Evolutionary conservation across 2,113 vertebrate genomes (phyloP).

Genomic region (Macrotis lagotis): DNA sequence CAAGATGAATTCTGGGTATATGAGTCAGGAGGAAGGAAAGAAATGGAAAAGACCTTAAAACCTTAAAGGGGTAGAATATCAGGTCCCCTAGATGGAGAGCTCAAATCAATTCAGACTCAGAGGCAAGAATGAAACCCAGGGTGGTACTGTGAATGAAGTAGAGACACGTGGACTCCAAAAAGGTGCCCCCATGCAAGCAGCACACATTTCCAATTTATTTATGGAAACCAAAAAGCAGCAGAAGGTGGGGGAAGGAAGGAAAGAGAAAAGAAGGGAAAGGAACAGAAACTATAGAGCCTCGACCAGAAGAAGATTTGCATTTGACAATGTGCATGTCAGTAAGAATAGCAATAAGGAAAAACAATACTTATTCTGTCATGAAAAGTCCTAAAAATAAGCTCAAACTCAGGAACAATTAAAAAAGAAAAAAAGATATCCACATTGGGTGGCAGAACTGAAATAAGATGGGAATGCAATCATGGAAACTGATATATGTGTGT

Average conservation of each 20-base stretch:
- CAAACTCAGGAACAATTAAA: constrained; percentile 37
- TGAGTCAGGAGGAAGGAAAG: constrained; percentile 9
- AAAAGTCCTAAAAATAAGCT: constrained; percentile 52
- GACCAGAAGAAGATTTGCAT: constrained; percentile 41
- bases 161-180: background rate
- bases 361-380: constrained; percentile 65
- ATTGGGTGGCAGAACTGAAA: background rate
- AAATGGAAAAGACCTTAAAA: constrained; percentile 13
- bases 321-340: constrained; percentile 54
- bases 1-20: constrained; percentile 2
- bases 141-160: background rate
- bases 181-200: constrained; percentile 11
- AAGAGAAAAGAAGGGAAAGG: background rate
- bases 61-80: constrained; percentile 17
- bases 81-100: constrained; percentile 9
- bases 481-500: background rate
- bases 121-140: constrained; percentile 6
- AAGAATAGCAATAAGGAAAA: constrained; percentile 64
- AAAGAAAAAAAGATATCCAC: constrained; percentile 35
- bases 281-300: constrained; percentile 1
- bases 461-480: constrained; percentile 6
- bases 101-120: background rate
- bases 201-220: constrained; percentile 3
- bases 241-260: background rate
- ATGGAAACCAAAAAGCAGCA: constrained; percentile 16